Evolutionary conservation across 2,113 vertebrate species (phyloP).

Genomic region (Ophiodon elongatus): DNA sequence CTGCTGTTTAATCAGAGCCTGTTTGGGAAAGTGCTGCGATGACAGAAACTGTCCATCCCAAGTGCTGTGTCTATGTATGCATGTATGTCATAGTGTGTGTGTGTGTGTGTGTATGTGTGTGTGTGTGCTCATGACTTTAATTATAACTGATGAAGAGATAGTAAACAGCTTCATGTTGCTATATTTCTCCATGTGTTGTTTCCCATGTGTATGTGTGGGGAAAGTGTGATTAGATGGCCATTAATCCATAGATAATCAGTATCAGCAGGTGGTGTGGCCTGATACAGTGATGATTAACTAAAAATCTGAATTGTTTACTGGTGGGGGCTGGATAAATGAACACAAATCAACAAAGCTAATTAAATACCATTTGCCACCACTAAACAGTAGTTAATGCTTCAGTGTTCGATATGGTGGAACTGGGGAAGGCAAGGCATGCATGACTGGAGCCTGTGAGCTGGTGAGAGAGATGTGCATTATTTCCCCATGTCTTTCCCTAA

Average conservation of each 20-base stretch:
- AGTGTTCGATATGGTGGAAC: slow-evolving; percentile 22
- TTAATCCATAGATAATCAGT: slow-evolving; percentile 69
- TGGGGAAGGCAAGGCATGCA: background rate
- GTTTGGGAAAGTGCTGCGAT: slow-evolving; percentile 82
- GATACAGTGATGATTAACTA: slow-evolving; percentile 68
- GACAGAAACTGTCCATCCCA: slow-evolving; percentile 76
- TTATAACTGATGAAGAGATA: slow-evolving; percentile 31
- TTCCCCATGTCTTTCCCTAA: background rate
- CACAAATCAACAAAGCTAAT: slow-evolving; percentile 69
- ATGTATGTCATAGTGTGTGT: slow-evolving; percentile 35
- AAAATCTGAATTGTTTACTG: slow-evolving; percentile 71
- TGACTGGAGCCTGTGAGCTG: background rate
- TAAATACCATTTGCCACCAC: slow-evolving; percentile 67
- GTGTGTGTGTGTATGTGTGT: slow-evolving; percentile 24
- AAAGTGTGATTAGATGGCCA: slow-evolving; percentile 36
- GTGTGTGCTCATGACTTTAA: slow-evolving; percentile 6
- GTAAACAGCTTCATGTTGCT: background rate
- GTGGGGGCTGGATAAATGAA: slow-evolving; percentile 60
- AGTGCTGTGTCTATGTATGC: slow-evolving; percentile 55
- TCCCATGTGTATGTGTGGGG: background rate
- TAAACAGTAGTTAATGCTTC: slow-evolving; percentile 39
- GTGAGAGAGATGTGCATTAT: slow-evolving; percentile 22
- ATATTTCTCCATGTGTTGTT: slow-evolving; percentile 15
- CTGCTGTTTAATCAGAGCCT: slow-evolving; percentile 83
- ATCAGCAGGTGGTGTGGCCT: slow-evolving; percentile 48